Evolutionary conservation across 2,113 vertebrate genomes (phyloP).

Genomic region (Antennarius striatus): DNA sequence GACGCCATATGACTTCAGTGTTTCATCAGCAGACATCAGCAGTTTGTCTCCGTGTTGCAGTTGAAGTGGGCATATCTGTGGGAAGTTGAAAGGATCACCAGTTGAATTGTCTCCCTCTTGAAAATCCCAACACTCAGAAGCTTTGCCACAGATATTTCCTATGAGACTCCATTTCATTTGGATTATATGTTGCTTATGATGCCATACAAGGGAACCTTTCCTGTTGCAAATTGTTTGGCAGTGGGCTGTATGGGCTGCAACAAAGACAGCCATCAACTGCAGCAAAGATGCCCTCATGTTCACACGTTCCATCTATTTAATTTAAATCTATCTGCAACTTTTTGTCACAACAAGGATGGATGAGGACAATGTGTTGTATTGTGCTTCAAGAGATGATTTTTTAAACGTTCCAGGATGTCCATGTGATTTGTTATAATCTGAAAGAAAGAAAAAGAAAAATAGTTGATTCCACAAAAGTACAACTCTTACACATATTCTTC

Average conservation of each 20-base stretch:
- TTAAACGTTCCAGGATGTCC: slow-evolving; percentile 5
- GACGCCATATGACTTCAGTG: slow-evolving; percentile 78
- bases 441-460: slow-evolving; percentile 17
- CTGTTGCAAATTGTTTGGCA: slow-evolving; percentile 73
- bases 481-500: too few relatives aligned
- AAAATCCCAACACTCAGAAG: slow-evolving; percentile 77
- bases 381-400: slow-evolving; percentile 1
- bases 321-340: slow-evolving; percentile 5
- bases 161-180: slow-evolving; percentile 80
- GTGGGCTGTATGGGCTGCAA: slow-evolving; percentile 33
- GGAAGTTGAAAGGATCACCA: slow-evolving; percentile 51
- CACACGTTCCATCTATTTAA: slow-evolving; percentile 23
- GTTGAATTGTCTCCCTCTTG: slow-evolving; percentile 17
- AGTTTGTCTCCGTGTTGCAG: slow-evolving; percentile 84
- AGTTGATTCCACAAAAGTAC: not conserved
- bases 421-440: slow-evolving; percentile 31
- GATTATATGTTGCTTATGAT: slow-evolving; percentile 50
- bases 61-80: slow-evolving; percentile 85
- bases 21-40: slow-evolving; percentile 77
- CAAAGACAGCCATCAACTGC: slow-evolving; percentile 37
- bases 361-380: not conserved
- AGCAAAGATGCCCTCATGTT: slow-evolving; percentile 49
- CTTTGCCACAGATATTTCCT: slow-evolving; percentile 75
- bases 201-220: slow-evolving; percentile 74
- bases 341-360: slow-evolving; percentile 31